A percentile compares a stretch with the other conserved stretches of the same genome.
Evolutionary conservation across 1,140 invertebrate species (phyloP).

Genomic region (Tribolium madens): DNA sequence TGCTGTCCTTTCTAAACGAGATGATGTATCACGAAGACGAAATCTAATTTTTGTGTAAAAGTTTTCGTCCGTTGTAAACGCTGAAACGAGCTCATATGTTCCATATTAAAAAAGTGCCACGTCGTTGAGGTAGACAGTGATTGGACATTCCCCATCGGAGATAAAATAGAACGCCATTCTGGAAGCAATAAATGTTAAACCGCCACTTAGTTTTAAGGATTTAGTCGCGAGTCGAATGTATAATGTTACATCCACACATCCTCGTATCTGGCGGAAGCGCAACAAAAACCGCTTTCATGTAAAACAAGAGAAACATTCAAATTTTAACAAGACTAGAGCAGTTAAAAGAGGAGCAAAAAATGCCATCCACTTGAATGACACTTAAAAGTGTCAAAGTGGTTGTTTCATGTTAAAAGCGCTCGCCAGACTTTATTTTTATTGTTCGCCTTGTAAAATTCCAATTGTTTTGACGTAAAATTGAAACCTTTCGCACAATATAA

Average conservation of each 20-base stretch:
- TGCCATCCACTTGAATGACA: conserved; percentile 34
- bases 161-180: not conserved
- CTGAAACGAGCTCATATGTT: conserved; percentile 5
- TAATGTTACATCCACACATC: conserved; percentile 28
- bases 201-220: conserved; percentile 18
- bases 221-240: conserved; percentile 15
- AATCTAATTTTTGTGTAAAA: conserved; percentile 22
- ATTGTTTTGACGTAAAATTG: conserved; percentile 39
- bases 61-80: conserved; percentile 3
- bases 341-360: conserved; percentile 30
- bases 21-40: conserved; percentile 2
- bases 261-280: conserved; percentile 29
- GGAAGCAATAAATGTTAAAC: conserved; percentile 23
- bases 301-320: conserved; percentile 34
- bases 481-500: conserved; percentile 37
- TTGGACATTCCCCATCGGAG: conserved; percentile 4
- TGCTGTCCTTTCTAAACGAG: conserved; percentile 25
- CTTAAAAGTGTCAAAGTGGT: conserved; percentile 38
- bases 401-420: conserved; percentile 37
- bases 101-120: not conserved
- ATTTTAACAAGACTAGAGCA: conserved; percentile 22
- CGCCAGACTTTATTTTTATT: conserved; percentile 39
- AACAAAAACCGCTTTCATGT: conserved; percentile 30
- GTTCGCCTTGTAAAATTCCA: conserved; percentile 33
- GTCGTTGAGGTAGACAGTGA: conserved; percentile 6